phyloP scores from a whole-genome alignment of 2,797 vertebrate species.

The Ctenochaetus hawaiiensis region DNA sequence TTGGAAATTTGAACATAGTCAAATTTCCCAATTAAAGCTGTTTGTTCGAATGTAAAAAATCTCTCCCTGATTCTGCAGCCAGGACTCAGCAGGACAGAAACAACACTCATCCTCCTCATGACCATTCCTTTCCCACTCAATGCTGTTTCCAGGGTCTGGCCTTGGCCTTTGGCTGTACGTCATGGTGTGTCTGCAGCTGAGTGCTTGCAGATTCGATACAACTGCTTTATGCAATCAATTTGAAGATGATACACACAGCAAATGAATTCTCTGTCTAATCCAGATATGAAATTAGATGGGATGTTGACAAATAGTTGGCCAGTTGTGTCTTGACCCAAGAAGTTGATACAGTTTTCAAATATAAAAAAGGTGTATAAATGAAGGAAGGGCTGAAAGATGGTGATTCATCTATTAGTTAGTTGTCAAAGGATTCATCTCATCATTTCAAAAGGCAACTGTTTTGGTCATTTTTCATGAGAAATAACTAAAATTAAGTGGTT shows the following conservation, averaged over 20 bases:
- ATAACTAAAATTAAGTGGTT: background rate
- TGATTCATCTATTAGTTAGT: background rate
- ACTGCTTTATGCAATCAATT: constrained; percentile 27
- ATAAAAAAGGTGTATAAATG: background rate
- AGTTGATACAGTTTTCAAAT: background rate
- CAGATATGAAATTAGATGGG: background rate
- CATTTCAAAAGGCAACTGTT: background rate
- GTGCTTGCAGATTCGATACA: constrained; percentile 48
- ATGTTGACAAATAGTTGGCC: background rate
- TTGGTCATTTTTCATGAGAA: background rate
- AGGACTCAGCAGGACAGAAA: constrained; percentile 65
- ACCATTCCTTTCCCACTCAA: constrained; percentile 64
- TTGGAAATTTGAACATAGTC: constrained; percentile 37
- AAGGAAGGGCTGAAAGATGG: background rate
- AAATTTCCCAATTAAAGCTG: constrained; percentile 43
- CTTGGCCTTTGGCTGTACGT: constrained; percentile 67
- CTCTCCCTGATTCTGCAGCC: constrained; percentile 47
- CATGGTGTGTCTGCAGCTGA: constrained; percentile 58
- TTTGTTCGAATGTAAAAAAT: constrained; percentile 47
- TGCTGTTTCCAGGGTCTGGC: constrained; percentile 55
- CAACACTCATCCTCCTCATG: constrained; percentile 71
- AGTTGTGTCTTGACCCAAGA: background rate
- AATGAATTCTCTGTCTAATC: background rate
- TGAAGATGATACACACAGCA: constrained; percentile 10
- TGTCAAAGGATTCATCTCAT: background rate